Conservation (phyloP, 2,888 invertebrate species). For the Trichogramma dendrolimi region DNA sequence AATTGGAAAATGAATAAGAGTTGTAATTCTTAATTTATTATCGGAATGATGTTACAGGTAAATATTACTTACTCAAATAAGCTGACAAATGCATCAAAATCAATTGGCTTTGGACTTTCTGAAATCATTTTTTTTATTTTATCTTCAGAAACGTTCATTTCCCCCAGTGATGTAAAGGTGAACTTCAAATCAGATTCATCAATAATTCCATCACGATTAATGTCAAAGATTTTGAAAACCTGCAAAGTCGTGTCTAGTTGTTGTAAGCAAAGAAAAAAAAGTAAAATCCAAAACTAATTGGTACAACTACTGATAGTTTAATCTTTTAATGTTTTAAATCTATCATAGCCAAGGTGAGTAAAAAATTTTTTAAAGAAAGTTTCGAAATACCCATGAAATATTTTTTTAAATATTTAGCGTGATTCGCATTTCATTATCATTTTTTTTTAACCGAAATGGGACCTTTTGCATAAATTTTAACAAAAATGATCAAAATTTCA, state of each 20-base stretch:
- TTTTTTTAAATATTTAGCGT: no score
- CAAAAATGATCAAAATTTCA: no score
- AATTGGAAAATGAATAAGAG: background rate
- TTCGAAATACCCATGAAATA: no score
- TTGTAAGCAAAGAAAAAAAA: background rate
- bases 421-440: no score
- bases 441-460: no score
- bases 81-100: slow-evolving; percentile 15
- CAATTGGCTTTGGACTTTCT: slow-evolving; percentile 10
- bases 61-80: slow-evolving; percentile 14
- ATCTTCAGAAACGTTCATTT: slow-evolving; percentile 14
- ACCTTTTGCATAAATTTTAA: no score
- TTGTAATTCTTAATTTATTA: background rate
- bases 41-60: background rate
- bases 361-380: no score
- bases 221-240: slow-evolving; percentile 15
- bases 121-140: slow-evolving; percentile 12
- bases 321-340: no score
- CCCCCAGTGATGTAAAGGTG: slow-evolving; percentile 17
- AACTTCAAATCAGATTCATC: slow-evolving; percentile 13
- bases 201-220: slow-evolving; percentile 14
- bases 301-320: no score
- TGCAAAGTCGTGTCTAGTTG: background rate
- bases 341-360: no score
- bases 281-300: no score